These are phyloP conservation scores for Etia nguti DNA, from an alignment of 2,113 vertebrate species.

Conservation along the genomic window DNA sequence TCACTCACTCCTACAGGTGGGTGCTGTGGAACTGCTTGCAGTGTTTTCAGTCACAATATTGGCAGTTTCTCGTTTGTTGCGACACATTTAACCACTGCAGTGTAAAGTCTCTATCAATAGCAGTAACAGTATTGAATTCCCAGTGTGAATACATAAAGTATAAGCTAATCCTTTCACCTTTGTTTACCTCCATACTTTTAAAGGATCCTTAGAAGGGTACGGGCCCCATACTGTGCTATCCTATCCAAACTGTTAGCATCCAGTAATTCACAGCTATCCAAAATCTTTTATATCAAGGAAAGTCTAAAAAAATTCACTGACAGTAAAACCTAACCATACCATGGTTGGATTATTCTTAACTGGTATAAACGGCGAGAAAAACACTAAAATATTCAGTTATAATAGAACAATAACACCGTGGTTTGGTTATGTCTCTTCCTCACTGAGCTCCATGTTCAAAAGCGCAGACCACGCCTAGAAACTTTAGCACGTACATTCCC, in stretches of 20 bases:
- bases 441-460: background rate
- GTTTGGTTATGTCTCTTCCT: background rate
- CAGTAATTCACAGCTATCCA: background rate
- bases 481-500: background rate
- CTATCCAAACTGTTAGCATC: background rate
- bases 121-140: background rate
- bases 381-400: background rate
- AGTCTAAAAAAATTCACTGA: background rate
- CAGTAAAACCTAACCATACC: background rate
- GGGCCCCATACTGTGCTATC: background rate
- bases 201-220: rapidly evolving
- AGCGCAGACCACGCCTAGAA: conserved; percentile 52
- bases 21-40: background rate
- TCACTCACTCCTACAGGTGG: background rate
- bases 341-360: background rate
- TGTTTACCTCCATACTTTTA: background rate
- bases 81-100: background rate
- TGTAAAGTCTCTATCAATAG: background rate
- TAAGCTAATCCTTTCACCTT: background rate
- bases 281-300: background rate
- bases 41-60: conserved; percentile 32
- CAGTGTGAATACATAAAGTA: background rate
- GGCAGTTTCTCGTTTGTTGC: background rate
- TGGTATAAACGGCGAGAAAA: rapidly evolving
- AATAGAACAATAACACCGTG: background rate